Evolutionary conservation across 2,888 invertebrate species (phyloP), one percentile per base, ranked within the genome.

Genomic region (Pyrocoelia pectoralis): DNA sequence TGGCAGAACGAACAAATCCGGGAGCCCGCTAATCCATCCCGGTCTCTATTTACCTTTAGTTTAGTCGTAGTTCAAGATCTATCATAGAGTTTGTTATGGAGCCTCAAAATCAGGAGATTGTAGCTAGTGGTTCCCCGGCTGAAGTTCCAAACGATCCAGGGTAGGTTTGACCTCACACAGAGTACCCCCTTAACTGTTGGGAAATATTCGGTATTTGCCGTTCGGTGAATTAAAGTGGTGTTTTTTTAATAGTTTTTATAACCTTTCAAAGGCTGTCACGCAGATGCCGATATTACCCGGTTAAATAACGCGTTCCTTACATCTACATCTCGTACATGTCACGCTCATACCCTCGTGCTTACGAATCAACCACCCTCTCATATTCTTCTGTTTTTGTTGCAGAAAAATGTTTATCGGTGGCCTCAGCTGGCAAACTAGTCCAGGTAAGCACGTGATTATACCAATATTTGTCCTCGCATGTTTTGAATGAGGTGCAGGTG

Each of bases 381-480:
- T 24, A 40, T 24, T 60, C 24, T 54, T 56, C 24, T 48, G 33
- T 84, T 85, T 86, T 87, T 88, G 84, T 94, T 94, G 78, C 91
- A 98, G 98, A 88, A 98, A 98, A 93, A 98, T 98, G 97, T 98
- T 98, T 90, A 96, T 98, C 87, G 98, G 98, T 82, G 98, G 98
- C 81, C 91, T 98, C 83, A 97, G 97, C 88, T 98, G 98, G 98
- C 98, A 98, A 88, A 98, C 98, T 82, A 97, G 97, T 88, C 97
- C 97, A 92, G 97, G 97, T 98, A 89, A 87, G 88, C 59, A 65
- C 65, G 61, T 61, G 65, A 56, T 28, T 33, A 63, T 40, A 28
- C n/a, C n/a, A 14, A 49, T 58, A 40, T 63, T 54, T 48, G n/a
- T 6, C 4, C 51, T 43, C 13, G 18, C 48, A 50, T 33, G 17